Evolutionary conservation across 2,888 invertebrate species (phyloP), one percentile per base, ranked within the genome.

Genomic region (Mythimna vitellina): DNA sequence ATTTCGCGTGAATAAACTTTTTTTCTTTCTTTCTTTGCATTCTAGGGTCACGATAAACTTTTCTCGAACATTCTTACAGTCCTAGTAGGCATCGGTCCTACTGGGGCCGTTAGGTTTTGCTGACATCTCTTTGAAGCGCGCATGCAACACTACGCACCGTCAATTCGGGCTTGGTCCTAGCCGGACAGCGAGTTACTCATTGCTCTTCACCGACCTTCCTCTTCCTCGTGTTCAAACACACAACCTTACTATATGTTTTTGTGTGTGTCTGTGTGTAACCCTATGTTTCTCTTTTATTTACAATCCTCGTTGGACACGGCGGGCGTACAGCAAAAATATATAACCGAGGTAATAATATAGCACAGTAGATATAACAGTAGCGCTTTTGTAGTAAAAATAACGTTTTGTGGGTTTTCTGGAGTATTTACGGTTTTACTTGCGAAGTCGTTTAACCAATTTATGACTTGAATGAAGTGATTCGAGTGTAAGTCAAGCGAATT

Each of bases 311-410:
- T 85, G 88, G 85, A 85, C 88, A 80, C 83, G 87, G 86, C 81
- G 87, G 94, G 93, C 93, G 92, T 91, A 93, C 96, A 97, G 96
- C 98, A 98, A 98, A 98, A 98, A 96, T 98, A 98, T 97, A 97
- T 98, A 97, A 98, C 98, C 96, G 98, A 98, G 97, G 98, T 98
- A 97, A 98, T 98, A 97, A 98, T 81, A 73, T 72, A 57, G 64
- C 42, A 58, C 46, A 35, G 67, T 82, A 65, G 62, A 60, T 32
- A 9, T 60, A 46, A 22, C 35, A 3, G 7, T 79, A 53, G 42
- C 5, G 76, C 80, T 80, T 63, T 12, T 53, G 29, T 46, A 42
- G 17, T 42, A 12, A 17, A 1, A 10, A n/a, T 10, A 22, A 46
- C 9, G 42, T 14, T 12, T 49, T 2, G 20, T 22, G 25, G 1